Percentiles rank a stretch among this genome's conserved stretches.
phyloP scores from a whole-genome alignment of 2,113 vertebrate species.

The Corvus moneduloides region DNA sequence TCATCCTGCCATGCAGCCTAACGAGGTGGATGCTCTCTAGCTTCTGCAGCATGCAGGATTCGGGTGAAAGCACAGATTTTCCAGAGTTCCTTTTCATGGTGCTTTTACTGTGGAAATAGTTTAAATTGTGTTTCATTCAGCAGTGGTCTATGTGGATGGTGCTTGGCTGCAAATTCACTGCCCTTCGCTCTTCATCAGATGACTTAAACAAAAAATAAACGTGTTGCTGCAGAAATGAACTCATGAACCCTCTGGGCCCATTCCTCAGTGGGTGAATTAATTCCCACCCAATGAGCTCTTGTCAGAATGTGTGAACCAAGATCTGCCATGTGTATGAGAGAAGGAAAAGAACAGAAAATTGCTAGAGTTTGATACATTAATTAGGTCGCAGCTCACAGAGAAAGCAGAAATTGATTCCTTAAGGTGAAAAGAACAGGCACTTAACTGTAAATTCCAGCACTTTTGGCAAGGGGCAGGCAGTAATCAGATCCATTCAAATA shows the following conservation, averaged over 20 bases:
- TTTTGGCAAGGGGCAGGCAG: not conserved
- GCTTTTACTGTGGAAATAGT: not conserved
- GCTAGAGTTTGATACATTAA: not conserved
- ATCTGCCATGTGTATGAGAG: not conserved
- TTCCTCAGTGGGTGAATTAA: not conserved
- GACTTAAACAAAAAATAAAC: not conserved
- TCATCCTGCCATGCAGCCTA: accelerated
- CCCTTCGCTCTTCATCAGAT: not conserved
- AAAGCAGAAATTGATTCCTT: not conserved
- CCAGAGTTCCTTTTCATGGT: not conserved
- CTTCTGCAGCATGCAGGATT: not conserved
- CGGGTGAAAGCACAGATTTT: not conserved
- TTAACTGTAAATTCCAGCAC: not conserved
- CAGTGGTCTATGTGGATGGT: not conserved
- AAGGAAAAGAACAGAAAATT: not conserved
- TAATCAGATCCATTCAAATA: not conserved
- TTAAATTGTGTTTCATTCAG: not conserved
- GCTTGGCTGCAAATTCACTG: not conserved
- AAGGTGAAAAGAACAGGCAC: not conserved
- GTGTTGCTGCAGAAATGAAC: not conserved
- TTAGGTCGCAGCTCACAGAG: not conserved
- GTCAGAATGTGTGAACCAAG: not conserved
- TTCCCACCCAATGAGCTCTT: not conserved
- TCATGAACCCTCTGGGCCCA: not conserved
- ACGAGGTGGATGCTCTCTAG: not conserved